Evolutionary conservation across 2,888 invertebrate species (phyloP).

Genomic region (Polylopha cassiicola): DNA sequence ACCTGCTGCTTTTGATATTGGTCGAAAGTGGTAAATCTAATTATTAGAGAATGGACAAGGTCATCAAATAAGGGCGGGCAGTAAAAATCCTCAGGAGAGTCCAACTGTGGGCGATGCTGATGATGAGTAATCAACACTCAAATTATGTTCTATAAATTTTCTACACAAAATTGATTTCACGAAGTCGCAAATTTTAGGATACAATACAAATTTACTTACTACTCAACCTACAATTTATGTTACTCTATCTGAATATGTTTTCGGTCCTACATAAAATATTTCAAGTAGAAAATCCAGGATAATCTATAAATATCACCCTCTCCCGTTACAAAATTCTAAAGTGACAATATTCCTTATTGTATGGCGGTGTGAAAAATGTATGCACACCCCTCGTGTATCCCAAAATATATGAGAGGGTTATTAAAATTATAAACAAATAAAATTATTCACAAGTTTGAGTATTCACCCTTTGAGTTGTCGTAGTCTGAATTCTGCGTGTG

Average conservation of each 20-base stretch:
- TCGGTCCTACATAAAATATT: slow-evolving; percentile 53
- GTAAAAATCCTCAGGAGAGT: too few species aligned
- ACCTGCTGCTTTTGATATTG: too few species aligned
- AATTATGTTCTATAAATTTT: too few species aligned
- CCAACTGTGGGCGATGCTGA: too few species aligned
- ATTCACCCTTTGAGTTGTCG: slow-evolving; percentile 48
- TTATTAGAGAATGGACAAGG: too few species aligned
- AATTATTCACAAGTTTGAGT: slow-evolving; percentile 52
- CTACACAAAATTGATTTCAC: too few species aligned
- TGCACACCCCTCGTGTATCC: slow-evolving; percentile 54
- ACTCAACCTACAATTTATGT: not conserved
- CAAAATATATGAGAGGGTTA: slow-evolving; percentile 58
- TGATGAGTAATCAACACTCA: too few species aligned
- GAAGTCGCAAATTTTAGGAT: too few species aligned
- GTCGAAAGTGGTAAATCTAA: too few species aligned
- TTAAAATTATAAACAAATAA: slow-evolving; percentile 77
- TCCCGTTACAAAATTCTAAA: slow-evolving; percentile 59
- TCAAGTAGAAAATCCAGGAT: slow-evolving; percentile 65
- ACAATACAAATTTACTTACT: too few species aligned
- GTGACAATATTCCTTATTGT: slow-evolving; percentile 71
- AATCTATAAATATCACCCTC: slow-evolving; percentile 69
- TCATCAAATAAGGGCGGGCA: too few species aligned
- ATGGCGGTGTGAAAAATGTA: slow-evolving; percentile 63
- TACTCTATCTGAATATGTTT: slow-evolving; percentile 42
- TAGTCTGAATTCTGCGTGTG: slow-evolving; percentile 53